Base-by-base conservation (phyloP, 2,888 invertebrate genomes). In the Embidobia sp. region DNA sequence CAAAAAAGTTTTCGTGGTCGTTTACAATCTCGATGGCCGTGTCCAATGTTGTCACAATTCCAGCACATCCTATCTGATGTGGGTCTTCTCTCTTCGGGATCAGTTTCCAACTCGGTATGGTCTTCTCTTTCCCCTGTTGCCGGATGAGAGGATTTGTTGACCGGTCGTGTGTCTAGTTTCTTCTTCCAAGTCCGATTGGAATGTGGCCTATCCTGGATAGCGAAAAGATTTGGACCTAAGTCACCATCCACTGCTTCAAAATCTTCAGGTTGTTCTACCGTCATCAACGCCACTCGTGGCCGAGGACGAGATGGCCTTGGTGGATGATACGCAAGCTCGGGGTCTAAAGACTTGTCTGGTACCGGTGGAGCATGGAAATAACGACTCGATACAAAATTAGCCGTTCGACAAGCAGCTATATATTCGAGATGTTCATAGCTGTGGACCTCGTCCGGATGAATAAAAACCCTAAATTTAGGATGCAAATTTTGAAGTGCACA, bases 41-140 rank as follows among this genome's bases (percentile, higher is more conserved):
- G 51, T 1, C 51, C 51, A 3, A 11, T 1, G 2, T 35, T 2
- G 7, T 35, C 35, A 15, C 51, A 51, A 51, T 51, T 51, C 51
- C 51, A 51, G 22, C 51, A 51, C 3, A 19, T 19, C 11, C 3
- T 13, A 3, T 35, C 7, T 1, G 2, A 6, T n/a, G n/a, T n/a
- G n/a, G n/a, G n/a, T n/a, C n/a, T n/a, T n/a, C n/a, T n/a, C n/a
- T n/a, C n/a, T n/a, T n/a, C n/a, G n/a, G n/a, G n/a, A n/a, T n/a
- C n/a, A n/a, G n/a, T n/a, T n/a, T n/a, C n/a, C n/a, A n/a, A n/a
- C n/a, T n/a, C n/a, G n/a, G n/a, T n/a, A n/a, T n/a, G n/a, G n/a
- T n/a, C n/a, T n/a, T n/a, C n/a, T n/a, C n/a, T n/a, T n/a, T n/a
- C n/a, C n/a, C n/a, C n/a, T n/a, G n/a, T n/a, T n/a, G n/a, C n/a